Percentiles rank a stretch among this genome's conserved stretches.
These are phyloP conservation scores for Heliconius himera DNA, from an alignment of 1,140 invertebrate genomes.

Conservation along the genomic window DNA sequence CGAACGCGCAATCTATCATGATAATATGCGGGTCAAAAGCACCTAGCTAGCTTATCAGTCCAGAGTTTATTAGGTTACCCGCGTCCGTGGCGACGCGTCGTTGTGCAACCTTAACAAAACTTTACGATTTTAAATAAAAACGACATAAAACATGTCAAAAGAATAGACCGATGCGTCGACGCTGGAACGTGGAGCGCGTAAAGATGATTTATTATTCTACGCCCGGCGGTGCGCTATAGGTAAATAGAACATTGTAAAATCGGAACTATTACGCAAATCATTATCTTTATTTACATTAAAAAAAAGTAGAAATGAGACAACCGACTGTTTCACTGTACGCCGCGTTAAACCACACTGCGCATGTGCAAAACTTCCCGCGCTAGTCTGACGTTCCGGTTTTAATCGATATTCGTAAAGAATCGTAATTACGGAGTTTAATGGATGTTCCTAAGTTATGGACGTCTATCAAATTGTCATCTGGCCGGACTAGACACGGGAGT, in stretches of 20 bases:
- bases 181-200: slow-evolving; percentile 36
- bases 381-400: slow-evolving; percentile 35
- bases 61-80: slow-evolving; percentile 55
- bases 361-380: slow-evolving; percentile 59
- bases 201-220: slow-evolving; percentile 46
- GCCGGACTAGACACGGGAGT: slow-evolving; percentile 59
- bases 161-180: slow-evolving; percentile 20
- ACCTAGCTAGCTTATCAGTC: slow-evolving; percentile 55
- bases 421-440: slow-evolving; percentile 43
- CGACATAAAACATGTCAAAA: slow-evolving; percentile 35
- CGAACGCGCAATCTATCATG: slow-evolving; percentile 54
- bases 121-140: slow-evolving; percentile 45
- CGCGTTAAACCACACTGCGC: slow-evolving; percentile 52
- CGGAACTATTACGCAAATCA: slow-evolving; percentile 16
- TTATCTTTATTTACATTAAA: neutral
- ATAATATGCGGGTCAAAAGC: slow-evolving; percentile 65
- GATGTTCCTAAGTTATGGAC: slow-evolving; percentile 38
- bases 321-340: slow-evolving; percentile 33
- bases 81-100: slow-evolving; percentile 42
- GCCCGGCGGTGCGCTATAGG: slow-evolving; percentile 21
- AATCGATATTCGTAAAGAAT: slow-evolving; percentile 43
- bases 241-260: slow-evolving; percentile 31
- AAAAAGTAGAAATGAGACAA: slow-evolving; percentile 7
- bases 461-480: slow-evolving; percentile 71
- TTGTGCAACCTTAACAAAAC: slow-evolving; percentile 41